Evolutionary conservation across 2,888 invertebrate genomes (phyloP).

Genomic region (Polydrusus tereticollis): DNA sequence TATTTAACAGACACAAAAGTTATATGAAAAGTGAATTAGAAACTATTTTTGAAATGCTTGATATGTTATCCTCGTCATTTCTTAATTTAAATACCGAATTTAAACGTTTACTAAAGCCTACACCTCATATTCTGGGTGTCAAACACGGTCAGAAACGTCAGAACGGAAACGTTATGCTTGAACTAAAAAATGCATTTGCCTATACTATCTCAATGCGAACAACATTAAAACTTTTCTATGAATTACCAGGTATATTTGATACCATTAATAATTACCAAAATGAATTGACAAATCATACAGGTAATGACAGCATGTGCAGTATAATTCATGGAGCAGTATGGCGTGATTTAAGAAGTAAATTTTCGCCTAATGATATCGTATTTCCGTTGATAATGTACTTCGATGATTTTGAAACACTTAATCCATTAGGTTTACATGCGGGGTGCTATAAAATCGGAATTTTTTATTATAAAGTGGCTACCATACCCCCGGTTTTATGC

Average conservation of each 20-base stretch:
- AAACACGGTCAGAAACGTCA: background rate
- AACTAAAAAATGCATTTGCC: background rate
- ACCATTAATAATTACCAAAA: background rate
- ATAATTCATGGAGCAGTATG: conserved; percentile 8
- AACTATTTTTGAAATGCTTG: background rate
- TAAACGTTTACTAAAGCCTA: conserved; percentile 24
- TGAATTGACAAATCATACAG: conserved; percentile 1
- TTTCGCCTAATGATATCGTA: conserved; percentile 6
- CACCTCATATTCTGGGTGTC: background rate
- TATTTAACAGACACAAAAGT: too few species aligned
- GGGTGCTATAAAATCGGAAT: conserved; percentile 53
- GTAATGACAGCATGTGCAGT: background rate
- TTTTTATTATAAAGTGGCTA: conserved; percentile 50
- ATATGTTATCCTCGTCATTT: conserved; percentile 23
- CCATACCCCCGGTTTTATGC: conserved; percentile 48
- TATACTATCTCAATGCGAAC: conserved; percentile 3
- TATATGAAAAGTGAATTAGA: too few species aligned
- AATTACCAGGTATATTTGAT: background rate
- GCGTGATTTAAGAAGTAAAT: conserved; percentile 13
- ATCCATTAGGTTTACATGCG: conserved; percentile 50
- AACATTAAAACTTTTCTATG: conserved; percentile 14
- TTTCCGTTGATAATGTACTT: conserved; percentile 45
- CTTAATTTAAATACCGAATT: conserved; percentile 26
- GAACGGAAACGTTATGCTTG: background rate
- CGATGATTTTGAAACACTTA: conserved; percentile 52